These are phyloP conservation scores for Pantherophis guttatus DNA, from an alignment of 2,113 vertebrate genomes.

Conservation along the genomic window DNA sequence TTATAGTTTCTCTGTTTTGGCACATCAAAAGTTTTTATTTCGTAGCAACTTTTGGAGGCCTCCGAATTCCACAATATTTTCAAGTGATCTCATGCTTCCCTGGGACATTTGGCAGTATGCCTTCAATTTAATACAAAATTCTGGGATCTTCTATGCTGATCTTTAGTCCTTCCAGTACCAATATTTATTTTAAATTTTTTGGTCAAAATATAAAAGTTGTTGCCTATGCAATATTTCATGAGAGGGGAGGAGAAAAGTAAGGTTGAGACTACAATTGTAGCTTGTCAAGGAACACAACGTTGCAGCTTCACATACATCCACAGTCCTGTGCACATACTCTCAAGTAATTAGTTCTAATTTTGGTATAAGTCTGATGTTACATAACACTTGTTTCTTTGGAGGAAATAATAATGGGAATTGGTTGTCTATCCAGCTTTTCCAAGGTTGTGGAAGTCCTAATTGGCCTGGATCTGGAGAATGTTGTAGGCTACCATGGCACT, in stretches of 20 bases:
- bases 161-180: not conserved
- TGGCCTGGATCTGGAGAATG: not conserved
- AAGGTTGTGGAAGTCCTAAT: not conserved
- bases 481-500: not conserved
- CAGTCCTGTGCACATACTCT: not conserved
- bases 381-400: not conserved
- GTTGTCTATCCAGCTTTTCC: not conserved
- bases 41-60: not conserved
- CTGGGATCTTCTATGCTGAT: not conserved
- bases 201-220: not conserved
- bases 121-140: not conserved
- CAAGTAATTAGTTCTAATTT: not conserved
- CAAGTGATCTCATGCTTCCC: not conserved
- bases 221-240: not conserved
- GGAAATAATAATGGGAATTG: not conserved
- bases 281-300: not conserved
- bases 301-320: not conserved
- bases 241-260: not conserved
- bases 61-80: not conserved
- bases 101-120: not conserved
- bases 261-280: not conserved
- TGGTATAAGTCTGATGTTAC: not conserved
- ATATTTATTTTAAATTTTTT: too few relatives aligned
- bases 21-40: not conserved
- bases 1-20: not conserved